These are phyloP conservation scores for Champsocephalus esox DNA, from an alignment of 2,797 vertebrate genomes.

Conservation along the genomic window DNA sequence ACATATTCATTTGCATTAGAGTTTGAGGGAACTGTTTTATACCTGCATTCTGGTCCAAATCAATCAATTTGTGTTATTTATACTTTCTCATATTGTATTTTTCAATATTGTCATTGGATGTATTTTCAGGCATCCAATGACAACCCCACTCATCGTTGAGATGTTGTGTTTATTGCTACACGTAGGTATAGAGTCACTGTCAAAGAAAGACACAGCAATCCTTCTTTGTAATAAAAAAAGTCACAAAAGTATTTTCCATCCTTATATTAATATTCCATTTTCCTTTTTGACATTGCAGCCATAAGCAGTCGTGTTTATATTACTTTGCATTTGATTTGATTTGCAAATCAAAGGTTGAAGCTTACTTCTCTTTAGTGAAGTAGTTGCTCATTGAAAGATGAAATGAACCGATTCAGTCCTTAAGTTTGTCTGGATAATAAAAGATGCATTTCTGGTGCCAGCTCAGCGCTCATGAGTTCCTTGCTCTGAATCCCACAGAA, in stretches of 20 bases:
- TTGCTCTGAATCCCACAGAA: slow-evolving; percentile 42
- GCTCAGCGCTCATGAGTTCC: not conserved
- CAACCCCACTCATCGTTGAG: not conserved
- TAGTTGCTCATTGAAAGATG: not conserved
- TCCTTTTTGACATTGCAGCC: not conserved
- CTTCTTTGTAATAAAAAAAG: not conserved
- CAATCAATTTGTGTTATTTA: not conserved
- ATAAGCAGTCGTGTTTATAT: too few relatives aligned
- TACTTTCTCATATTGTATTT: not conserved
- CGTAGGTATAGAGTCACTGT: not conserved
- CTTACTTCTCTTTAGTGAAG: not conserved
- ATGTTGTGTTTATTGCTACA: not conserved
- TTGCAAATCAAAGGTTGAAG: not conserved
- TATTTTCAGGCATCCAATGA: not conserved
- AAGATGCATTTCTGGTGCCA: too few relatives aligned
- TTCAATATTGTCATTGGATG: not conserved
- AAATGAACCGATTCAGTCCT: not conserved
- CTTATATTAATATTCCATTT: not conserved
- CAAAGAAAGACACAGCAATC: not conserved
- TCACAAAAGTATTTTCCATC: not conserved
- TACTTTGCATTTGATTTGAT: too few relatives aligned
- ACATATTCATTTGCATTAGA: not conserved
- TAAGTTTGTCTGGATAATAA: too few relatives aligned
- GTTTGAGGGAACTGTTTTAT: not conserved
- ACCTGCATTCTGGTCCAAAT: not conserved